Conservation (phyloP, 2,888 invertebrate species). For the Cosmopolites sordidus region DNA sequence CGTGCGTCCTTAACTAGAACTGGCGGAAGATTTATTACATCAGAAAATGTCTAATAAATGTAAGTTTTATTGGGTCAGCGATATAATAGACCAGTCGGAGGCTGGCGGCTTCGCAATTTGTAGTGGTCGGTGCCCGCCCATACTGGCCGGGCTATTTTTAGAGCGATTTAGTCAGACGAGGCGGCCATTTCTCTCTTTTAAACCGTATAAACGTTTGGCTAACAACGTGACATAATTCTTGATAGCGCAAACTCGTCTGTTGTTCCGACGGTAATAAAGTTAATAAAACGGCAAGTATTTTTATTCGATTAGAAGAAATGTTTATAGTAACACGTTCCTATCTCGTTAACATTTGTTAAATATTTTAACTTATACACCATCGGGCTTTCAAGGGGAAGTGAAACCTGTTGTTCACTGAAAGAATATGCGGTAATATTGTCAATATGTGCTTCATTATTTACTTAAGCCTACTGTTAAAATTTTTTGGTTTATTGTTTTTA, state of each 20-base stretch:
- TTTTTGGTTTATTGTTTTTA: too few species aligned
- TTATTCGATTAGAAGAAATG: not conserved
- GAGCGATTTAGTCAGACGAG: constrained; percentile 15
- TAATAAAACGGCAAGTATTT: not conserved
- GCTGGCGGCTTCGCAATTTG: constrained; percentile 23
- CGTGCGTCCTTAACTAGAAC: constrained; percentile 2
- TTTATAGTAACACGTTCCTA: too few species aligned
- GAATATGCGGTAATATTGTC: too few species aligned
- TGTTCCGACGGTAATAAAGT: not conserved
- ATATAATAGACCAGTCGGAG: constrained; percentile 16
- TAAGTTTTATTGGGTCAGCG: constrained; percentile 23
- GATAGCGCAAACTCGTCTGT: not conserved
- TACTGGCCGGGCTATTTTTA: constrained; percentile 20
- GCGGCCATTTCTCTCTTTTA: constrained; percentile 14
- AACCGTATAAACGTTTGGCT: constrained; percentile 4
- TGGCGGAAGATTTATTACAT: constrained; percentile 12
- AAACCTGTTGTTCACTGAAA: too few species aligned
- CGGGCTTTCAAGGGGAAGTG: too few species aligned
- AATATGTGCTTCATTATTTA: too few species aligned
- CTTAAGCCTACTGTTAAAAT: too few species aligned
- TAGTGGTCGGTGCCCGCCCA: constrained; percentile 23
- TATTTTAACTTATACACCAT: too few species aligned
- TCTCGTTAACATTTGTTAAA: too few species aligned
- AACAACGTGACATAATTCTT: constrained; percentile 6
- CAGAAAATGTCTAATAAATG: constrained; percentile 20